Percentiles rank a stretch among this genome's conserved stretches.
Conservation (phyloP, 30 jellyfish, hydroid and myxozoan genomes). For the Aurelia coerulea region DNA sequence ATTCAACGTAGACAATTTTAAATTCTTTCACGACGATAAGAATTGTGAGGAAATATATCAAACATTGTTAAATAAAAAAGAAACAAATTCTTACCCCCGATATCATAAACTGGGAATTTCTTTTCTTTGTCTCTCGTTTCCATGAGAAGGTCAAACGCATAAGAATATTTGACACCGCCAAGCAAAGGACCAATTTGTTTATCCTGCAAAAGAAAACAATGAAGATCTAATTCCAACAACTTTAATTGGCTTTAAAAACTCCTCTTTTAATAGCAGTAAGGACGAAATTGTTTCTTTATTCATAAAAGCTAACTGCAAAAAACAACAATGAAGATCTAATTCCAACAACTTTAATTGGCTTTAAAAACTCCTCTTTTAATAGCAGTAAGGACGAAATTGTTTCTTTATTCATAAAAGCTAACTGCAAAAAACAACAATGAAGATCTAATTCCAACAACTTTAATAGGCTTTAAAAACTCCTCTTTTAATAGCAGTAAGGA, state of each 20-base stretch:
- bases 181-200: constrained; percentile 38
- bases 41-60: too few species aligned
- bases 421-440: not conserved
- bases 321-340: not conserved
- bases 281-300: too few species aligned
- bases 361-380: too few species aligned
- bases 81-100: constrained; percentile 57
- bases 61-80: too few species aligned
- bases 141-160: constrained; percentile 73
- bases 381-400: too few species aligned
- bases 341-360: not conserved
- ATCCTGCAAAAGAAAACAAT: not conserved
- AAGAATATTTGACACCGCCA: constrained; percentile 67
- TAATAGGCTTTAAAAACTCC: not conserved
- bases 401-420: too few species aligned
- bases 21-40: too few species aligned
- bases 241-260: not conserved
- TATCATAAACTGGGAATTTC: constrained; percentile 67
- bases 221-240: not conserved
- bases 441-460: not conserved
- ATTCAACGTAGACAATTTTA: too few species aligned
- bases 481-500: too few species aligned
- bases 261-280: too few species aligned
- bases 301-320: not conserved
- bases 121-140: constrained; percentile 55